Evolutionary conservation across 2,113 vertebrate species (phyloP).

Genomic region (Alexandromys fortis): DNA sequence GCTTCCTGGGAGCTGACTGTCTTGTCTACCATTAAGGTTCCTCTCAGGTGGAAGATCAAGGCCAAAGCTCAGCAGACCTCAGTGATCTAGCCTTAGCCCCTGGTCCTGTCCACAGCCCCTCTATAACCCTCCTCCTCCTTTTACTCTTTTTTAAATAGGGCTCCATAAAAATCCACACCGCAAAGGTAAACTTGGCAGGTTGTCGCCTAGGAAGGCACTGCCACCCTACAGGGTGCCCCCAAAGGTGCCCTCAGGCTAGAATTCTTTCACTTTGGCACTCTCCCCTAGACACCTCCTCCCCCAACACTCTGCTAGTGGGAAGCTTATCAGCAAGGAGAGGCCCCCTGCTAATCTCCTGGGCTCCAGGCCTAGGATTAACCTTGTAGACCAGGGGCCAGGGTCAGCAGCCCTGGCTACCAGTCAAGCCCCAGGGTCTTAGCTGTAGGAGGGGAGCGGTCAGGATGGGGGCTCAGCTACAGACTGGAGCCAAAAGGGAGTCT

Average conservation of each 20-base stretch:
- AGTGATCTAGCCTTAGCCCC: no score
- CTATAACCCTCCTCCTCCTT: not conserved
- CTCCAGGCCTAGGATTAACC: constrained; percentile 69
- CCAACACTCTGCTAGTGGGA: not conserved
- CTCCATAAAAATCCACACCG: not conserved
- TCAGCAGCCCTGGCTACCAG: constrained; percentile 57
- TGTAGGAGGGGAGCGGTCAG: fast-evolving
- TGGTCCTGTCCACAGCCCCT: not conserved
- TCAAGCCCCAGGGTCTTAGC: not conserved
- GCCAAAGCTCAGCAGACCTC: not conserved
- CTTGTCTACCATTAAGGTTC: not conserved
- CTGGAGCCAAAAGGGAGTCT: not conserved
- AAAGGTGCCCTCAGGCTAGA: not conserved
- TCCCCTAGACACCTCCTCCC: not conserved
- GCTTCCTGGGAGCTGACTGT: not conserved
- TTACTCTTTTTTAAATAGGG: not conserved
- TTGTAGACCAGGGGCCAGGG: not conserved
- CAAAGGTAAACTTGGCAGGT: not conserved
- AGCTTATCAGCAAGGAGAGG: constrained; percentile 63
- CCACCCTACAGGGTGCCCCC: not conserved
- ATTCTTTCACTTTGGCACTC: not conserved
- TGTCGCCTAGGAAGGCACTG: not conserved
- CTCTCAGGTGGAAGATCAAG: not conserved
- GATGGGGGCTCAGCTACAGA: not conserved
- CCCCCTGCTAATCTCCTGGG: constrained; percentile 34